Conservation (phyloP, 1,140 invertebrate genomes). For the Listronotus bonariensis region DNA sequence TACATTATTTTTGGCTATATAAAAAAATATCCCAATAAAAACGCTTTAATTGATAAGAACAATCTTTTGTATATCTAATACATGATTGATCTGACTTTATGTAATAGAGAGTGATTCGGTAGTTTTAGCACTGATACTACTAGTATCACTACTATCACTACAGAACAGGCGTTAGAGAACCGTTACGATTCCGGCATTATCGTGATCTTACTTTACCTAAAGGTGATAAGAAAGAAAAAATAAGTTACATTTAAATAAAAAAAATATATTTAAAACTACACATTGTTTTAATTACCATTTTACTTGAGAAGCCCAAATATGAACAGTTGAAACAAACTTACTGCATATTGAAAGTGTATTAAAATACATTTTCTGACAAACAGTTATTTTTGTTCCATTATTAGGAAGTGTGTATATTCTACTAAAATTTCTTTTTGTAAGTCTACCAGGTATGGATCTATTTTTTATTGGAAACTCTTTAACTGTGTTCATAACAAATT, state of each 20-base stretch:
- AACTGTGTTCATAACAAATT: conserved; percentile 28
- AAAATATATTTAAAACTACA: not conserved
- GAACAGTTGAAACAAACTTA: conserved; percentile 23
- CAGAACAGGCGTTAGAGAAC: not conserved
- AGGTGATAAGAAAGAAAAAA: not conserved
- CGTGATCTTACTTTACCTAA: no score
- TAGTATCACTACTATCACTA: no score
- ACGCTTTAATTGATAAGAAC: no score
- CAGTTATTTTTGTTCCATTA: conserved; percentile 19
- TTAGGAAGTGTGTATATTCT: conserved; percentile 18
- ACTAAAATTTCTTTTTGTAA: conserved; percentile 21
- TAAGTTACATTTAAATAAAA: not conserved
- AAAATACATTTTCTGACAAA: conserved; percentile 31
- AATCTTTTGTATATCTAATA: no score
- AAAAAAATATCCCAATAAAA: no score
- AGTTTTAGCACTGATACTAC: no score
- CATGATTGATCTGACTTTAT: no score
- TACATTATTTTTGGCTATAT: no score
- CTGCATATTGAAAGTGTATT: conserved; percentile 28
- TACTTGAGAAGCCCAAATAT: conserved; percentile 31
- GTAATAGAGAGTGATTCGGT: no score
- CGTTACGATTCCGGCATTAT: not conserved
- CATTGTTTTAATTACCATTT: conserved; percentile 17
- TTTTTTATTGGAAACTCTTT: conserved; percentile 31
- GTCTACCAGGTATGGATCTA: conserved; percentile 14